Conservation (phyloP, 2,797 vertebrate genomes). For the Periparus ater region DNA sequence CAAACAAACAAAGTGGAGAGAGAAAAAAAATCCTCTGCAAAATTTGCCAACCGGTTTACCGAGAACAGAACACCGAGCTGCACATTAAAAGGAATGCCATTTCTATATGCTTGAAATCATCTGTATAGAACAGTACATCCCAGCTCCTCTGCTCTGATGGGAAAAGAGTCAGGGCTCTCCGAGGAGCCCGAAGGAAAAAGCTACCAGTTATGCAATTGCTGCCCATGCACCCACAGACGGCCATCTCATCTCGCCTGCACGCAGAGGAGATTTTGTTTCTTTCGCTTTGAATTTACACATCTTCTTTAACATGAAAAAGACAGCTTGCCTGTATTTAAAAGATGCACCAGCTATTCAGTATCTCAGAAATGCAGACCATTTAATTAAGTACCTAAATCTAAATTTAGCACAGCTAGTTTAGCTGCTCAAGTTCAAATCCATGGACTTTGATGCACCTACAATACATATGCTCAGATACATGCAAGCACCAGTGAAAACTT, state of each 20-base stretch:
- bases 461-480: background rate
- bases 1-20: background rate
- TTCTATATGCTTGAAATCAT: conserved; percentile 59
- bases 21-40: background rate
- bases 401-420: conserved; percentile 25
- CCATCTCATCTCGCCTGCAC: background rate
- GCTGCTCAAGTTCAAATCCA: conserved; percentile 3
- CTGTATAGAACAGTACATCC: conserved; percentile 36
- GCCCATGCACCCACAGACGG: background rate
- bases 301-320: background rate
- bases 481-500: background rate
- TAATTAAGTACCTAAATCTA: conserved; percentile 46
- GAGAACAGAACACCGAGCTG: conserved; percentile 6
- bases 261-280: background rate
- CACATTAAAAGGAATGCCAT: conserved; percentile 34
- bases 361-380: background rate
- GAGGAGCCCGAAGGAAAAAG: conserved; percentile 21
- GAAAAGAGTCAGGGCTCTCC: background rate
- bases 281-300: background rate
- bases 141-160: conserved; percentile 16
- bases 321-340: background rate
- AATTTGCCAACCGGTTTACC: conserved; percentile 3
- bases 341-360: background rate
- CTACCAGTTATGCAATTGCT: conserved; percentile 38
- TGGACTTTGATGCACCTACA: conserved; percentile 38